These are phyloP conservation scores for Tryphoninae sp. DNA, from an alignment of 2,888 invertebrate species.

Conservation along the genomic window DNA sequence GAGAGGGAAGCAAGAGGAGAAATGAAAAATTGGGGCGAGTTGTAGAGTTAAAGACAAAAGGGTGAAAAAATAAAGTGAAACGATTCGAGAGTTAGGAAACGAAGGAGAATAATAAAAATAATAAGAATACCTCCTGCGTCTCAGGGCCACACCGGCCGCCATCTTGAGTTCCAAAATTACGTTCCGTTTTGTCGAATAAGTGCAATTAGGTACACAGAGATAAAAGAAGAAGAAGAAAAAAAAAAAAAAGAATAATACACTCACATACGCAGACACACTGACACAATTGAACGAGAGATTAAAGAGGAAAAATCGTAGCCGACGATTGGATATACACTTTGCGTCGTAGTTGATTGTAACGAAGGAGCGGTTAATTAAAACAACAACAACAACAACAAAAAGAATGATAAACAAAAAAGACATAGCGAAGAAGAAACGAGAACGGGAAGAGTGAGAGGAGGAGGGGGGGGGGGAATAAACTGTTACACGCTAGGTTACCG, in stretches of 20 bases:
- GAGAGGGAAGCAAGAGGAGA: constrained; percentile 41
- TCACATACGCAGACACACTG: constrained; percentile 53
- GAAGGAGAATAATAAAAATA: constrained; percentile 64
- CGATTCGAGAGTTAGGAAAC: constrained; percentile 59
- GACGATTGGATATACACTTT: constrained; percentile 64
- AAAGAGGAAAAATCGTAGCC: constrained; percentile 48
- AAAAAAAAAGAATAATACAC: constrained; percentile 57
- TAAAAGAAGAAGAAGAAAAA: constrained; percentile 60
- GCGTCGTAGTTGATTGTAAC: constrained; percentile 61
- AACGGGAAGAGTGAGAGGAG: constrained; percentile 62
- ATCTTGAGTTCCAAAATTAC: constrained; percentile 80
- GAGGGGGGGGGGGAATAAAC: constrained; percentile 68
- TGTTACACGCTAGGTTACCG: constrained; percentile 80
- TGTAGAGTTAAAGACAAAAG: constrained; percentile 47
- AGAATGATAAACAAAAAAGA: background rate
- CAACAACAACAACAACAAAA: background rate
- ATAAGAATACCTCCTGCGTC: constrained; percentile 78
- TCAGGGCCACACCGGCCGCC: constrained; percentile 78
- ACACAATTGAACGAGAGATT: constrained; percentile 62
- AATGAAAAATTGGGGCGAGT: constrained; percentile 33
- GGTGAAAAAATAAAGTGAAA: constrained; percentile 42
- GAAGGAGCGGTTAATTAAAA: constrained; percentile 21
- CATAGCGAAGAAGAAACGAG: constrained; percentile 62
- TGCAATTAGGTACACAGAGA: constrained; percentile 80
- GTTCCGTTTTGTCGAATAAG: constrained; percentile 81